A percentile compares a stretch with the other conserved stretches of the same genome.
Evolutionary conservation across 2,888 invertebrate species (phyloP).

Genomic region (Agrochola circellaris): DNA sequence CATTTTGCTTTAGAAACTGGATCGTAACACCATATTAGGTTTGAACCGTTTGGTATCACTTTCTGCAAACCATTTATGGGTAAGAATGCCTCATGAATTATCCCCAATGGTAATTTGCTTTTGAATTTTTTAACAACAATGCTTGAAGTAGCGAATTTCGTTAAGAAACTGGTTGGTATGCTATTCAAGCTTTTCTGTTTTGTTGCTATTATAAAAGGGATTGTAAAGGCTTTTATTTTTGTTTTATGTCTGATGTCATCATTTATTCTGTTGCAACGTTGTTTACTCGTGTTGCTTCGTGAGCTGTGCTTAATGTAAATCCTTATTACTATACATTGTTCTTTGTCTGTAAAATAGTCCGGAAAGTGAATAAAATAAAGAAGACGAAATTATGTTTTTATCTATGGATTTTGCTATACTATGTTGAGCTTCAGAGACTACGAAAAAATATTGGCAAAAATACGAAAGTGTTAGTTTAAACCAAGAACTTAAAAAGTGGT

Average conservation of each 20-base stretch:
- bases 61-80: slow-evolving; percentile 85
- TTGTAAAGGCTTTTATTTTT: slow-evolving; percentile 43
- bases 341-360: background rate
- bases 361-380: background rate
- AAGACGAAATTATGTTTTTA: background rate
- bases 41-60: slow-evolving; percentile 86
- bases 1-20: slow-evolving; percentile 83
- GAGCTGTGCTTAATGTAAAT: slow-evolving; percentile 6
- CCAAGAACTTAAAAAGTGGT: background rate
- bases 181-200: slow-evolving; percentile 61
- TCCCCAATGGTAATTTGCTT: slow-evolving; percentile 75
- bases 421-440: background rate
- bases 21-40: slow-evolving; percentile 76
- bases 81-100: slow-evolving; percentile 89
- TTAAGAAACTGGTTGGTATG: slow-evolving; percentile 59
- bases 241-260: slow-evolving; percentile 59
- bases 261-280: slow-evolving; percentile 51
- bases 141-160: slow-evolving; percentile 57
- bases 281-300: slow-evolving; percentile 20
- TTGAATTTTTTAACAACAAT: slow-evolving; percentile 68
- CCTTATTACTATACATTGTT: slow-evolving; percentile 2
- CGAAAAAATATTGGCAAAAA: background rate
- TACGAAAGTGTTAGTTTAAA: slow-evolving; percentile 12
- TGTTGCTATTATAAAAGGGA: slow-evolving; percentile 51
- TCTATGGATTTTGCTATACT: background rate